These are phyloP conservation scores for Dinocampus coccinellae DNA, from an alignment of 2,888 invertebrate genomes.

Conservation along the genomic window DNA sequence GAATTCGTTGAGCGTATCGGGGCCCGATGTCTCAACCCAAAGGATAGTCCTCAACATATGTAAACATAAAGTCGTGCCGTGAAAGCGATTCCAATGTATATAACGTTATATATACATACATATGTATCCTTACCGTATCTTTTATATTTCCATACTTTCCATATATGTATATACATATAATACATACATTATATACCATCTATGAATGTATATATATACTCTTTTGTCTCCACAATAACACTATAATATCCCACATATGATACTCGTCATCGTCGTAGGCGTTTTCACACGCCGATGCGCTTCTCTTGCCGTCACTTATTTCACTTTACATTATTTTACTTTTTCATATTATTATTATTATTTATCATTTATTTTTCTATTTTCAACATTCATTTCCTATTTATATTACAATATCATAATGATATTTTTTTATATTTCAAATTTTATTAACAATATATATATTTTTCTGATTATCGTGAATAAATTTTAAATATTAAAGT, in stretches of 20 bases:
- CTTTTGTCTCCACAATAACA: conserved; percentile 28
- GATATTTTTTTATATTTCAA: background rate
- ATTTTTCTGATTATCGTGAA: background rate
- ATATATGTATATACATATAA: background rate
- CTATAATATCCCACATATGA: conserved; percentile 31
- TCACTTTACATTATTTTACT: background rate
- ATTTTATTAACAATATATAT: background rate
- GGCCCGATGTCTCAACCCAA: conserved; percentile 59
- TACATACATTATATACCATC: background rate
- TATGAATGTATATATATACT: background rate
- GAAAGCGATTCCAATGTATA: conserved; percentile 51
- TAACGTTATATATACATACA: conserved; percentile 21
- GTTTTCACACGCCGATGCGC: conserved; percentile 58
- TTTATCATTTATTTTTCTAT: background rate
- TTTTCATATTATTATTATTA: too few species aligned
- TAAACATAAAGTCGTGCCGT: conserved; percentile 42
- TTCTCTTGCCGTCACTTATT: conserved; percentile 10
- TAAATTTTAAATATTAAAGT: background rate
- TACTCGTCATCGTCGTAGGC: conserved; percentile 47
- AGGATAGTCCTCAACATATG: conserved; percentile 27
- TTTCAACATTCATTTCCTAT: background rate
- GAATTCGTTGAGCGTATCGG: conserved; percentile 58
- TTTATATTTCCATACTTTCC: background rate
- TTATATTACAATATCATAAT: background rate
- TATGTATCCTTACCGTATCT: too few species aligned